A percentile compares a stretch with the other conserved stretches of the same genome.
phyloP scores from a whole-genome alignment of 53 echinoderm and acorn worm genomes.

The Holothuria scabra region DNA sequence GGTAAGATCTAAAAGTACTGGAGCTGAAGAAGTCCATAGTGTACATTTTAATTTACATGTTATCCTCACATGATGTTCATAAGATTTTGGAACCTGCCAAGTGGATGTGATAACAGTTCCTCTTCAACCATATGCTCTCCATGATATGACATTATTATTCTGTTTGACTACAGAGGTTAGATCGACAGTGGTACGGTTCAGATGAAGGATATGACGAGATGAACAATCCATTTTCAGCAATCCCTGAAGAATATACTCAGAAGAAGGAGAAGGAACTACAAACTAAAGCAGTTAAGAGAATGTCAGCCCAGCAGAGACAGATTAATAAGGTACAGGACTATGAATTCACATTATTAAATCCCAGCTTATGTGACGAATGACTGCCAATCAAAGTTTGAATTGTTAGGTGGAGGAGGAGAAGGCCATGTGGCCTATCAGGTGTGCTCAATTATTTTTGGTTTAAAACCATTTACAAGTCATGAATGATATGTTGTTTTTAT shows the following conservation, averaged over 20 bases:
- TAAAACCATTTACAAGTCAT: too few relatives aligned
- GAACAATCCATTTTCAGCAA: constrained; percentile 91
- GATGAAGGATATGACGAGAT: constrained; percentile 96
- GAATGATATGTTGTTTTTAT: too few relatives aligned
- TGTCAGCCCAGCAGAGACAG: constrained; percentile 95
- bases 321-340: constrained; percentile 80
- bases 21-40: too few relatives aligned
- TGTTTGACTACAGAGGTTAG: constrained; percentile 65
- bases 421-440: too few relatives aligned
- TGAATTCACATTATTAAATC: neutral
- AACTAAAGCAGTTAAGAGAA: constrained; percentile 86
- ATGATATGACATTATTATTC: neutral
- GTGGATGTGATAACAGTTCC: too few relatives aligned
- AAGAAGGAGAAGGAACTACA: constrained; percentile 92
- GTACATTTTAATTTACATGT: too few relatives aligned
- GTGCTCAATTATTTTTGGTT: too few relatives aligned
- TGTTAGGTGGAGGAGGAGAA: too few relatives aligned
- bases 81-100: too few relatives aligned
- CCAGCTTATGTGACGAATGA: neutral
- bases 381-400: neutral
- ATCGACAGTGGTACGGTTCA: constrained; percentile 96
- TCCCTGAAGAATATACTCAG: constrained; percentile 87
- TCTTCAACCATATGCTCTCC: too few relatives aligned
- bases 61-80: too few relatives aligned
- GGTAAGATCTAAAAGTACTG: too few relatives aligned